Base-by-base conservation (phyloP, 1,140 invertebrate genomes). In the Mizuhopecten yessoensis region DNA sequence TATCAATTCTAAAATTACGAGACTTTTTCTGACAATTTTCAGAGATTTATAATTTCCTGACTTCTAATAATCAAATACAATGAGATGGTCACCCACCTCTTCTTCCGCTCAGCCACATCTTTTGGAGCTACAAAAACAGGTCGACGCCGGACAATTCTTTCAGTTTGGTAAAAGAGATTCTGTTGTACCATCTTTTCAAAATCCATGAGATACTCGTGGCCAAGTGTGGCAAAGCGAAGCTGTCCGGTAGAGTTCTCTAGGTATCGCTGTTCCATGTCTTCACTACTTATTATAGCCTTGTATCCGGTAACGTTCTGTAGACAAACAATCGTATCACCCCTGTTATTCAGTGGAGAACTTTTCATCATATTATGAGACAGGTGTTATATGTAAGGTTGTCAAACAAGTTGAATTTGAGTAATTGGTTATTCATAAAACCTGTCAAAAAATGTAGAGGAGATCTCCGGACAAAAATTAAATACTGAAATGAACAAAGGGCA, bases 161-260 rank as follows among this genome's bases (percentile, higher is more conserved):
- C 57, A 29, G 87, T 93, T 33, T 86, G 75, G 13, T 87, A 90
- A 29, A 90, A 75, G 0, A 94, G 57, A 86, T 94, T 95, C 86
- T 36, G 89, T 90, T 95, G 94, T 13, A 39, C 45, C 94, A 95
- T 94, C 23, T 39, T 88, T n/a, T 87, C 75, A 90, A 95, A 95
- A 57, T 93, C 93, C 39, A 95, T 90, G 15, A 89, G 34, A 75
- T 95, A 94, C 17, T 92, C 86, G 86, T 91, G 88, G 7, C 91
- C 92, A n/a, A 86, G 20, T 29, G 91, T 93, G n/a, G 86, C 87
- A 33, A 92, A 90, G 23, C 88, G 87, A n/a, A 93, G 87, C 39
- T 93, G 89, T 17, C 90, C 89, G 2, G 17, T 36, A 15, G 89
- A 86, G 23, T 92, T 90, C 87, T 91, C 90, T 20, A 90, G 49